Evolutionary conservation across 1,140 invertebrate species (phyloP), one percentile per base, ranked within the genome.

Genomic region (Luehdorfia chinensis): DNA sequence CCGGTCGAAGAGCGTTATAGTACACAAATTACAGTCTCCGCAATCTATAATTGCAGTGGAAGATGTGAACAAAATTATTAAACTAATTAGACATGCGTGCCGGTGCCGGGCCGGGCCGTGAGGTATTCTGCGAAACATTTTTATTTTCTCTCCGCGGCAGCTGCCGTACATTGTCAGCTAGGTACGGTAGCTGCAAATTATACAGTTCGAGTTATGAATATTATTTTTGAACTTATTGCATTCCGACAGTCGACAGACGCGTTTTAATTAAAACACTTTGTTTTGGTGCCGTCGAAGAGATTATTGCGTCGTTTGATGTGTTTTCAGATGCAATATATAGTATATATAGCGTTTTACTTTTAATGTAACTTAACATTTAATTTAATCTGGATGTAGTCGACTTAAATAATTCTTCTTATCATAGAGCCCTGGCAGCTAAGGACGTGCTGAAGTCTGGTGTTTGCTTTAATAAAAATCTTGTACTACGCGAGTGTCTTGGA

Each of bases 51-150:
- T 70, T 70, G 60, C 49, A 57, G 50, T 37, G 48, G 47, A 21
- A 47, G 47, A 46, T 62, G 49, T 61, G 59, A 59, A 61, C 55
- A 45, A 58, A 64, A 64, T 54, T 64, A 57, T 66, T 51, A 49
- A 34, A 56, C 49, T 59, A 51, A 50, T 37, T 30, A 46, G 19
- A 21, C 19, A 6, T 23, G 36, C 16, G 25, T n/a, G n/a, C n/a
- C n/a, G n/a, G n/a, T n/a, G n/a, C n/a, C 27, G 18, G 16, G n/a
- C 33, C 33, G 33, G 2, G 16, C 6, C 19, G 19, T 21, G 19
- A 21, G 16, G 15, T 16, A 16, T 16, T 18, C 33, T 4, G 2
- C 32, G 7, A 21, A 21, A 6, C n/a, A n/a, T n/a, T 19, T 4
- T 36, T 36, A 4, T 16, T 36, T 19, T 19, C 18, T 36, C 16